Base-by-base conservation (phyloP, 2,797 vertebrate genomes). In the Harpagifer antarcticus region DNA sequence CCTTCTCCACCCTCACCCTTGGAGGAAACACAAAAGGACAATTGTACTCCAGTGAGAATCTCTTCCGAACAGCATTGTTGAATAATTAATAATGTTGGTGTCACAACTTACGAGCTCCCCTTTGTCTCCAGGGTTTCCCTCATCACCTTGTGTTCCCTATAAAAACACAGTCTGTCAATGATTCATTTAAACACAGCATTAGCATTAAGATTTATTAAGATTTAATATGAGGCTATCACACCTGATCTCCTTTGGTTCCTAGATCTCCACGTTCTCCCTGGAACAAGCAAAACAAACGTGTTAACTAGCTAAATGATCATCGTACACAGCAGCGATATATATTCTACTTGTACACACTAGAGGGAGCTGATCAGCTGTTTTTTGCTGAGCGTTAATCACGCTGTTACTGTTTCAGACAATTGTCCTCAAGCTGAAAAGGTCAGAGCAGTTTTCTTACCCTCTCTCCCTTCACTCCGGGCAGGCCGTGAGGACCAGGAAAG, bases 171-270 rank as follows among this genome's bases (percentile, higher is more conserved):
- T 44, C n/a, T 56, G 16, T 68, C 16, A 74, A 73, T 77, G 9
- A 80, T 86, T 55, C 37, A 27, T 70, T 63, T 59, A 43, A 59
- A 76, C 76, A 42, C 20, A 69, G 17, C 12, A 23, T 73, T 60
- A 47, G 17, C 10, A 31, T 56, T 57, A 23, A 62, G 9, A 55
- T 0, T 49, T 0, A 67, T 77, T 33, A 6, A 63, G 57, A 13
- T 48, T 80, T 40, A 44, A n/a, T 9, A 47, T 68, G 3, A 53
- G 49, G 2, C 23, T 19, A 0, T 88, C 94, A 88, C 88, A 99
- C 98, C 94, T 97, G 96, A 68, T 97, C 97, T 90, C 98, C 98
- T 87, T 97, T 98, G 53, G 96, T 95, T 82, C 98, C 98, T 57
- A 84, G 58, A 58, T 97, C 96, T 79, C 98, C 98, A 27, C 91